phyloP scores from a whole-genome alignment of 1,140 invertebrate species.

The Notospermus geniculatus region DNA sequence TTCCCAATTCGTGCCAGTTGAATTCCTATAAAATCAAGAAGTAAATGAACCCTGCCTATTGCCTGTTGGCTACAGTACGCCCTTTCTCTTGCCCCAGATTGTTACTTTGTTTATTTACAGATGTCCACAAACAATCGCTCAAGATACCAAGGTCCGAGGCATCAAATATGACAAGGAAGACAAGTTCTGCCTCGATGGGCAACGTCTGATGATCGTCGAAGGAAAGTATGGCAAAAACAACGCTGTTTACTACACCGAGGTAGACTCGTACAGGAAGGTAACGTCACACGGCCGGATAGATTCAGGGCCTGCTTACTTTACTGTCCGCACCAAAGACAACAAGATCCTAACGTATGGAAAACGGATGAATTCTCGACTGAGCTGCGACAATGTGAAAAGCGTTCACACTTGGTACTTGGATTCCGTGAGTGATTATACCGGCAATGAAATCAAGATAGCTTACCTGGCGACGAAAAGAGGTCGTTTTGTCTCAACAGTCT shows the following conservation, averaged over 20 bases:
- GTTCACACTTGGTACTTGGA: not conserved
- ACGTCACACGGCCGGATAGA: not conserved
- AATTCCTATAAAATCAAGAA: too few relatives aligned
- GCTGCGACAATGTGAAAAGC: too few relatives aligned
- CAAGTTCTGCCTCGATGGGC: not conserved
- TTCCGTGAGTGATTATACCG: not conserved
- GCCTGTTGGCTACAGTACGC: too few relatives aligned
- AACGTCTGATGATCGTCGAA: not conserved
- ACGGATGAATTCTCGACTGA: not conserved
- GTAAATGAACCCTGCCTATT: too few relatives aligned
- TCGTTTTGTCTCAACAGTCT: not conserved
- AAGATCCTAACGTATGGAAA: not conserved
- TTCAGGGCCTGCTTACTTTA: not conserved
- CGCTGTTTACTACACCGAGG: not conserved
- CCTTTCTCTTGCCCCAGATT: too few relatives aligned
- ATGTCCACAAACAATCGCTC: not conserved
- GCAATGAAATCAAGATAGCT: not conserved
- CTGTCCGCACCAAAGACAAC: not conserved
- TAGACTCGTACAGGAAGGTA: not conserved
- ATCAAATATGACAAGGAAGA: not conserved
- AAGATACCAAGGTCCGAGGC: not conserved
- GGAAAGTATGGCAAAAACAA: not conserved
- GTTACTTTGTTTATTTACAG: not conserved
- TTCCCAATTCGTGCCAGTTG: too few relatives aligned
- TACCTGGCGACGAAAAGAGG: not conserved